phyloP scores from a whole-genome alignment of 1,140 invertebrate genomes.

The Eriocheir sinensis region DNA sequence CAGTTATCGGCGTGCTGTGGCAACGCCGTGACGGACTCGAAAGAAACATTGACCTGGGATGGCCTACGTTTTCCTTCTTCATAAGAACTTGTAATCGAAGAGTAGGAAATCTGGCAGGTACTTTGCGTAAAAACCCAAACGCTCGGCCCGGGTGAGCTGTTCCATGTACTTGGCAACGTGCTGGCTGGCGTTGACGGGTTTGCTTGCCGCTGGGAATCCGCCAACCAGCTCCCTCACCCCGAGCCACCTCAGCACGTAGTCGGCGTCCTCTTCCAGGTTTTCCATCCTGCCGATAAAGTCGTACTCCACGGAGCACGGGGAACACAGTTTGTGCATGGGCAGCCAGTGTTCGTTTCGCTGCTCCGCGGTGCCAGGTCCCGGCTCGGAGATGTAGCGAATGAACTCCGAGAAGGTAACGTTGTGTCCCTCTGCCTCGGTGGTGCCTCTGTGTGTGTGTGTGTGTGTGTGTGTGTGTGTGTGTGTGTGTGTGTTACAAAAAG shows the following conservation, averaged over 20 bases:
- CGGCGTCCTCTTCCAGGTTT: conserved; percentile 61
- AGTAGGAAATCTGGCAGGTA: conserved; percentile 68
- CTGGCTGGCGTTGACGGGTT: conserved; percentile 47
- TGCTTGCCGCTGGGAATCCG: conserved; percentile 31
- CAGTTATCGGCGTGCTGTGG: too few species aligned
- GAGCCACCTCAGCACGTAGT: conserved; percentile 68
- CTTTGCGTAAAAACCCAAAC: conserved; percentile 59
- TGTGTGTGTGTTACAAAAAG: too few species aligned
- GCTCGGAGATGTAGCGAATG: conserved; percentile 71
- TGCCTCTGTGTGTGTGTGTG: too few species aligned
- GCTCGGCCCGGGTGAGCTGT: conserved; percentile 37
- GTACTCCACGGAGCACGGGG: conserved; percentile 69
- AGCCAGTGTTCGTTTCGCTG: conserved; percentile 74
- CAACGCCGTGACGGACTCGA: too few species aligned
- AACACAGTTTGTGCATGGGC: conserved; percentile 66
- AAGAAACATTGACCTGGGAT: too few species aligned
- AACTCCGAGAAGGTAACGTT: conserved; percentile 68
- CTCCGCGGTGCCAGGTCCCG: conserved; percentile 41
- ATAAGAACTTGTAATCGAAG: conserved; percentile 30
- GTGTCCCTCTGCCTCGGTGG: not conserved
- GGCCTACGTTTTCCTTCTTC: too few species aligned
- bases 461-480: too few species aligned
- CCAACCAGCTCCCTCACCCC: conserved; percentile 44
- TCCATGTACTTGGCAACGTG: conserved; percentile 64
- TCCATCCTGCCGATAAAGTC: conserved; percentile 74